Percentiles rank a stretch among this genome's conserved stretches.
These are phyloP conservation scores for Erebia aethiops DNA, from an alignment of 2,888 invertebrate genomes.

Conservation along the genomic window DNA sequence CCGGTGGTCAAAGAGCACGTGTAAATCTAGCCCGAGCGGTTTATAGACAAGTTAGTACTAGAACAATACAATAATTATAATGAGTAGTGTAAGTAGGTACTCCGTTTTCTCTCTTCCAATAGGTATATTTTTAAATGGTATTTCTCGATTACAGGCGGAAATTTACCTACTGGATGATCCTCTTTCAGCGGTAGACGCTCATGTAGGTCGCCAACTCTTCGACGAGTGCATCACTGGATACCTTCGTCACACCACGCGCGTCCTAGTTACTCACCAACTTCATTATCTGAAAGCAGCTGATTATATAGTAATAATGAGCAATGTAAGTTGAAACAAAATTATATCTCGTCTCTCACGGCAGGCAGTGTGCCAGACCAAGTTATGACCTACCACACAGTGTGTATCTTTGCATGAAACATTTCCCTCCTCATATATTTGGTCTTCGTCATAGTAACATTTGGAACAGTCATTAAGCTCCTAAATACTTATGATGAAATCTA, in stretches of 20 bases:
- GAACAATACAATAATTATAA: neutral
- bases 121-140: neutral
- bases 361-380: no score
- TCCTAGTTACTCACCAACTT: constrained; percentile 94
- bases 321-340: constrained; percentile 50
- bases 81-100: no score
- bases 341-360: no score
- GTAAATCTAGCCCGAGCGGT: constrained; percentile 87
- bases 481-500: no score
- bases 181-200: constrained; percentile 90
- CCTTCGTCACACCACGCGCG: constrained; percentile 87
- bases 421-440: no score
- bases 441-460: no score
- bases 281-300: constrained; percentile 83
- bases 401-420: no score
- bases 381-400: no score
- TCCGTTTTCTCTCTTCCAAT: neutral
- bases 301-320: constrained; percentile 83
- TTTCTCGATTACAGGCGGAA: constrained; percentile 81
- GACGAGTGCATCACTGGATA: constrained; percentile 88
- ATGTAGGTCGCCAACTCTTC: constrained; percentile 90
- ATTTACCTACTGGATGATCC: constrained; percentile 92
- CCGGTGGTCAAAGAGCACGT: constrained; percentile 92
- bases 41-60: constrained; percentile 80
- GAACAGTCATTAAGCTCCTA: no score